Base-by-base conservation (phyloP, 2,888 invertebrate genomes). In the Elysia crispata region DNA sequence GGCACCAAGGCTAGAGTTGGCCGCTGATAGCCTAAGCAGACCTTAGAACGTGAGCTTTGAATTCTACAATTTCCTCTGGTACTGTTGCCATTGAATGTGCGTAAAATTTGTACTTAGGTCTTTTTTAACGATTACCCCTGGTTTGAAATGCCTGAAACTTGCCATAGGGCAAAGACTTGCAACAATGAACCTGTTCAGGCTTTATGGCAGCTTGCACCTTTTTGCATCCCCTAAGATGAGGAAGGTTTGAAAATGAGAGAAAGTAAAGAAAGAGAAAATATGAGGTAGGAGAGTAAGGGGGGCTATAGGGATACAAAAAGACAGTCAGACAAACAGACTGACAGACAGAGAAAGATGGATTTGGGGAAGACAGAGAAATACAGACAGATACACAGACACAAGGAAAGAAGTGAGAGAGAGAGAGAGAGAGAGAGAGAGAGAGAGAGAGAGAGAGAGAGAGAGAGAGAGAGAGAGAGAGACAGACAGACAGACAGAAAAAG, bases 381-480 rank as follows among this genome's bases (percentile, higher is more conserved):
- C 33, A 33, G 13, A 11, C 31, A 23, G n/a, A 60, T 20, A 3
- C n/a, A 60, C n/a, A 23, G 15, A 23, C 8, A n/a, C 18, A n/a
- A n/a, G 33, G 20, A 28, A 73, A 28, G 54, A 6, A 23, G 23
- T 8, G 73, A 6, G 25, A 54, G 20, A 73, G 57, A 73, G 50
- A 25, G 73, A 73, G 54, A 50, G 1, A 25, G 73, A 73, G 73
- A 50, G 73, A n/a, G 23, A 72, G 72, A 72, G 72, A 49, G 72
- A 49, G 72, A 72, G 72, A 72, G 11, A 49, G 72, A 72, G 1
- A 49, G 72, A 72, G 11, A 72, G 49, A 72, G 49, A 72, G 49
- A 72, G 50, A 49, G 72, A 72, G 49, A 72, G 49, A 49, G 72
- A 72, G 72, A 72, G n/a, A n/a, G n/a, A n/a, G n/a, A n/a, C n/a